Evolutionary conservation across 2,888 invertebrate genomes (phyloP), one percentile per base, ranked within the genome.

Genomic region (Microplitis manilae): DNA sequence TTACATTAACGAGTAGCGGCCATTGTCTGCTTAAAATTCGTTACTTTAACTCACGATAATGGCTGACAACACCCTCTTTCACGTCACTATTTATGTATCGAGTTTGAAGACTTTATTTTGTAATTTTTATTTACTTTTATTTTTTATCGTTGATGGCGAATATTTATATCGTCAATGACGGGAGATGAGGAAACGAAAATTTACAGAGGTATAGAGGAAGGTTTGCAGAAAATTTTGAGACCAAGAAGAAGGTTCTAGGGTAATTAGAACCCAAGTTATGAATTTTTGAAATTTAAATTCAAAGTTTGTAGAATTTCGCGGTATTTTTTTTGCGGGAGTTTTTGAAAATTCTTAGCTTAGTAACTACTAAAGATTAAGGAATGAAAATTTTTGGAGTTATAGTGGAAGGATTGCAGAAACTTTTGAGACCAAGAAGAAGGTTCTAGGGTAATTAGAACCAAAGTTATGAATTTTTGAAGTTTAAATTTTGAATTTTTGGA

Each of bases 1-100:
- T 87, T 88, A 88, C 87, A 87, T 88, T 89, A 89, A 89, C 89
- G 86, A 88, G 88, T 83, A 84, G 84, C 86, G 82, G 86, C 88
- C 88, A 89, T 89, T 89, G 87, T 88, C 86, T 85, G 87, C 79
- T 85, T 83, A 85, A 88, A 88, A 65, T 62, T 17, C 85, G 86
- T 81, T 81, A 83, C 81, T 77, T 82, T 84, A 83, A 84, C 84
- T 85, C 84, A 65, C 83, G 84, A 86, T 87, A 87, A 88, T 88
- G 87, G 86, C 86, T 81, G 85, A 83, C 73, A 81, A 78, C 79
- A 79, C 79, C 82, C 82, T 81, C 81, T 75, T 69, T 68, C 50
- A 50, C 13, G 50, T 50, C 50, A 13, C 9, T 8, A 13, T 50
- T 50, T 13, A 9, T 41, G 9, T 50, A 13, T 8, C 8, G 13